Conservation (phyloP, 2,888 invertebrate genomes). For the Thelaira solivaga region DNA sequence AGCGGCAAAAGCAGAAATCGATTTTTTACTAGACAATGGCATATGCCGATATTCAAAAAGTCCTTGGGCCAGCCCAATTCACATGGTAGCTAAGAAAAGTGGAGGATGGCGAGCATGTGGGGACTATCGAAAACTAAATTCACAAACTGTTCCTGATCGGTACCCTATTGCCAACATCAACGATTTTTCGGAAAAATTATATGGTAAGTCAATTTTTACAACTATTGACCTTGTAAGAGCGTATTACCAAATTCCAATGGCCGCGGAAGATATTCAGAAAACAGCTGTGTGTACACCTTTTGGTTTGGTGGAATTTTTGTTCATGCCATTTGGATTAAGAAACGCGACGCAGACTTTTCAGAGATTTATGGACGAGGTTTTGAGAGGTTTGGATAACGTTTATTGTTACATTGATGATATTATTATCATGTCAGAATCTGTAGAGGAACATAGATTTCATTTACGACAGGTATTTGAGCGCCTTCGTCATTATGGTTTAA, state of each 20-base stretch:
- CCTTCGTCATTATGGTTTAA: constrained; percentile 2
- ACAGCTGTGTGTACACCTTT: constrained; percentile 6
- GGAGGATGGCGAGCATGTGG: too few species aligned
- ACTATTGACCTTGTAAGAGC: too few species aligned
- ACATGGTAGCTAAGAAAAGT: too few species aligned
- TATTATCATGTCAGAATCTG: constrained; percentile 1
- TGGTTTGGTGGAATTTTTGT: constrained; percentile 21
- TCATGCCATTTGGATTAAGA: constrained; percentile 3
- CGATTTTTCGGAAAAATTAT: neutral
- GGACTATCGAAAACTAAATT: too few species aligned
- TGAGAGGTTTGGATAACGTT: constrained; percentile 25
- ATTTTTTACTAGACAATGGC: too few species aligned
- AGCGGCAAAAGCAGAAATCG: too few species aligned
- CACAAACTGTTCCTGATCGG: neutral
- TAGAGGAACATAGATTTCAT: constrained; percentile 13
- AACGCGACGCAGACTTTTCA: constrained; percentile 56
- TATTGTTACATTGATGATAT: constrained; percentile 42
- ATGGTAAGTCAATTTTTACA: neutral
- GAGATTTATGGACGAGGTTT: too few species aligned
- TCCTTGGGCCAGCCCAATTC: too few species aligned
- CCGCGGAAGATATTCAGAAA: neutral
- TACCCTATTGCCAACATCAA: neutral
- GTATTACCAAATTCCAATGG: too few species aligned
- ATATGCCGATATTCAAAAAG: too few species aligned
- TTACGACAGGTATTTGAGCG: constrained; percentile 20